Percentiles rank a stretch among this genome's conserved stretches.
phyloP scores from a whole-genome alignment of 2,888 invertebrate genomes.

The Acrobasis repandana region DNA sequence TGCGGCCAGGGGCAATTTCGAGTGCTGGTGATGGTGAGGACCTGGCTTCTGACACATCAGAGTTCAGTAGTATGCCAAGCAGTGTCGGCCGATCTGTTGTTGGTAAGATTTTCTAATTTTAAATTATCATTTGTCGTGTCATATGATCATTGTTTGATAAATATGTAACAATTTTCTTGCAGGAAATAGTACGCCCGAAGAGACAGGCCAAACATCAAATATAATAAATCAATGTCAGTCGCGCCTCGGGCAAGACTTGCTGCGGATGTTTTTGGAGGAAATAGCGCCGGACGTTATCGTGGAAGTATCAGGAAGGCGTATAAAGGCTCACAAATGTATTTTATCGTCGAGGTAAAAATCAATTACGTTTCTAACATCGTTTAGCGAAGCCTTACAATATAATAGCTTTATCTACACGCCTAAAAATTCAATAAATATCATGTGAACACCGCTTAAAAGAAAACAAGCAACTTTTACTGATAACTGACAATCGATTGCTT shows the following conservation, averaged over 20 bases:
- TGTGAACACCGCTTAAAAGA: no score
- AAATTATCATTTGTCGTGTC: background rate
- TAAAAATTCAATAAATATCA: no score
- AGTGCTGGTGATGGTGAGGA: constrained; percentile 71
- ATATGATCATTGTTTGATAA: no score
- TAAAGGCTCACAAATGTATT: constrained; percentile 96
- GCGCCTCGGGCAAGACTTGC: constrained; percentile 91
- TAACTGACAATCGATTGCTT: no score
- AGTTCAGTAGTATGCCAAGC: constrained; percentile 81
- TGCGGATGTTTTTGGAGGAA: constrained; percentile 95
- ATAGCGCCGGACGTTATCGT: constrained; percentile 94
- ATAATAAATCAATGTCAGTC: constrained; percentile 75
- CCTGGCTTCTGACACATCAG: constrained; percentile 77
- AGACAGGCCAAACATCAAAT: constrained; percentile 63
- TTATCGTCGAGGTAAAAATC: constrained; percentile 86
- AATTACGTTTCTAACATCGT: no score
- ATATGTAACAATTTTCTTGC: constrained; percentile 29
- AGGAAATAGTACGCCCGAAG: constrained; percentile 71
- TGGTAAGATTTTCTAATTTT: constrained; percentile 49
- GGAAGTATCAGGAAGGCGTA: constrained; percentile 91
- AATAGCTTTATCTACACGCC: no score
- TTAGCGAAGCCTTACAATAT: no score
- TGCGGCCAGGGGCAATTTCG: constrained; percentile 46
- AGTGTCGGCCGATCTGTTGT: constrained; percentile 82
- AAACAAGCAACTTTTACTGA: no score